A percentile compares a stretch with the other conserved stretches of the same genome.
phyloP scores from a whole-genome alignment of 2,113 vertebrate species.

The Paralichthys olivaceus region DNA sequence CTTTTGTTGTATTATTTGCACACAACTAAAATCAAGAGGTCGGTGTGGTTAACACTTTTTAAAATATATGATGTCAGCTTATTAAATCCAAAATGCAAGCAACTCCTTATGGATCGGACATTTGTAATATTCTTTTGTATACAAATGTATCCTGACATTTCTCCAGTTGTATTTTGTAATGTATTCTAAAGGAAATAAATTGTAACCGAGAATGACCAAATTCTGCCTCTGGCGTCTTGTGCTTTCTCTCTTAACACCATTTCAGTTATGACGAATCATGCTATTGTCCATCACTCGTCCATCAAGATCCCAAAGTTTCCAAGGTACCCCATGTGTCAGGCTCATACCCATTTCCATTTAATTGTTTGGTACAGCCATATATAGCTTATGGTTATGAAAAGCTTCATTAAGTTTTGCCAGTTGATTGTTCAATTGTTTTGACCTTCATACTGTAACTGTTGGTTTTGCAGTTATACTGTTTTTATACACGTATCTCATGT shows the following conservation, averaged over 20 bases:
- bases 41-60: slow-evolving; percentile 39
- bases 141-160: slow-evolving; percentile 65
- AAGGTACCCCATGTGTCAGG: too few relatives aligned
- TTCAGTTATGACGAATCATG: not conserved
- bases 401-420: too few relatives aligned
- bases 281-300: too few relatives aligned
- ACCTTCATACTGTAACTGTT: too few relatives aligned
- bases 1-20: slow-evolving; percentile 72
- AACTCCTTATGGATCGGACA: slow-evolving; percentile 51
- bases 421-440: too few relatives aligned
- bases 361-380: too few relatives aligned
- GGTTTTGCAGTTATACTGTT: too few relatives aligned
- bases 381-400: too few relatives aligned
- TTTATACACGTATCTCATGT: too few relatives aligned
- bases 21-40: slow-evolving; percentile 49
- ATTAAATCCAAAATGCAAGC: slow-evolving; percentile 47
- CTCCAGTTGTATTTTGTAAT: slow-evolving; percentile 71
- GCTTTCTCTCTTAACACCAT: not conserved
- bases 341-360: too few relatives aligned
- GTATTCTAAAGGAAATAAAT: slow-evolving; percentile 78
- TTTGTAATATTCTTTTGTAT: slow-evolving; percentile 71
- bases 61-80: slow-evolving; percentile 48
- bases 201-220: slow-evolving; percentile 55
- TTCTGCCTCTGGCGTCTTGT: slow-evolving; percentile 1
- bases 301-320: not conserved